phyloP scores from a whole-genome alignment of 1,140 invertebrate species.

The Pissodes strobi region DNA sequence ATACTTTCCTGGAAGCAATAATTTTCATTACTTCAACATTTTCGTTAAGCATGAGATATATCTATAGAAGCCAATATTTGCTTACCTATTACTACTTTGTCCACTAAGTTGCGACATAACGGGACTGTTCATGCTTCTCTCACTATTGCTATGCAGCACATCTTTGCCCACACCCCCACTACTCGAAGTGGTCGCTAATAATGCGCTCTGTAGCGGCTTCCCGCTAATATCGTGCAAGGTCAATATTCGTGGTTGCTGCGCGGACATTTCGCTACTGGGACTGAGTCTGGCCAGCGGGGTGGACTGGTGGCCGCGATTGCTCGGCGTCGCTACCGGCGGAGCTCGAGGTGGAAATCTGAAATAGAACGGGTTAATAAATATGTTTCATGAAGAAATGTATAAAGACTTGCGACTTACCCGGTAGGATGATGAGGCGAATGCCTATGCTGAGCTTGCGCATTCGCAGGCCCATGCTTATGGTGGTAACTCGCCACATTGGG shows the following conservation, averaged over 20 bases:
- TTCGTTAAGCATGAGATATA: background rate
- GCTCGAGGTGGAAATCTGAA: constrained; percentile 69
- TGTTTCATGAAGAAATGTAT: background rate
- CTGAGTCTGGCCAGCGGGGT: constrained; percentile 87
- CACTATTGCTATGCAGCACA: constrained; percentile 83
- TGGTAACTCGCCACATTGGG: constrained; percentile 74
- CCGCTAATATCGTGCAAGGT: constrained; percentile 93
- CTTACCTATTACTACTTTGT: constrained; percentile 69
- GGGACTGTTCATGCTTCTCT: constrained; percentile 85
- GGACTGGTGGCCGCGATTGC: constrained; percentile 76
- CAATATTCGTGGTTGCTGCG: constrained; percentile 87
- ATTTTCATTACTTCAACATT: no score
- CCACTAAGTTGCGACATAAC: constrained; percentile 88
- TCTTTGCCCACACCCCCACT: constrained; percentile 83
- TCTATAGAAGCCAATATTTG: no score
- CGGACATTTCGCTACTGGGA: constrained; percentile 88
- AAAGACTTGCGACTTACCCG: no score
- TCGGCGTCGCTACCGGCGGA: constrained; percentile 65
- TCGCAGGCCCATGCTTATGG: constrained; percentile 73
- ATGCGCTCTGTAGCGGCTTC: constrained; percentile 84
- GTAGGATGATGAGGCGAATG: constrained; percentile 71
- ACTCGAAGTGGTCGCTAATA: constrained; percentile 84
- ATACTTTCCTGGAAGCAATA: constrained; percentile 47
- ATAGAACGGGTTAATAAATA: background rate
- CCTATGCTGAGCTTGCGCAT: constrained; percentile 67